Base-by-base conservation (phyloP, 1,140 invertebrate species). In the Ips nitidus region DNA sequence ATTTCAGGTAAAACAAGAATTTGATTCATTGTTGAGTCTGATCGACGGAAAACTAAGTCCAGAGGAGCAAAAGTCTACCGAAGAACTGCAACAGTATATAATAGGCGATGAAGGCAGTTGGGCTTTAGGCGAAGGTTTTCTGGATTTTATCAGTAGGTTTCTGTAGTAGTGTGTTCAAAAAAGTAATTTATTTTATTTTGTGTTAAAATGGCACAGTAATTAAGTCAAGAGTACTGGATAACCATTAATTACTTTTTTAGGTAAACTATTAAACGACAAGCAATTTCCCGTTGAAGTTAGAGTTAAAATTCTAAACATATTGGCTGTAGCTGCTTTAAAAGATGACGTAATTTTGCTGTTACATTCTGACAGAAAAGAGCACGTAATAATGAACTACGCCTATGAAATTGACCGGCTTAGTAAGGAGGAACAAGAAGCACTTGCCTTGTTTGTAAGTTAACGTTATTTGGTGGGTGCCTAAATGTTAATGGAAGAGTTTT, bases 321-420 rank as follows among this genome's bases (percentile, higher is more conserved):
- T 93, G 70, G 88, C 89, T 7, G 85, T 86, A 59, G 91, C 90
- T 1, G 91, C 92, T 4, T 82, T 94, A 3, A 94, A 94, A 75
- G 94, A 97, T 73, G 94, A 97, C 80, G 89, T 96, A 56, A 93
- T 96, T 76, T 85, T 97, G 39, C 81, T 97, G 59, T 80, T 97
- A 64, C 94, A 97, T 81, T 94, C 95, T 82, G 94, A 97, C 81
- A 85, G 94, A 66, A 84, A 90, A 62, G 92, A 94, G 73, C 94
- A 97, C 80, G 87, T 92, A 52, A 84, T 97, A 52, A 95, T 97
- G 91, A 93, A 93, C 80, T 95, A 92, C 80, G 91, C 93, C 22
- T 88, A 89, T 76, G 87, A 90, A 75, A 89, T 97, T 69, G 94
- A 97, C 79, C 84, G 87, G 74, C 84, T 91, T 73, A 86, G 89